Conservation (phyloP, 2,113 vertebrate species). For the Elanus axillaris region DNA sequence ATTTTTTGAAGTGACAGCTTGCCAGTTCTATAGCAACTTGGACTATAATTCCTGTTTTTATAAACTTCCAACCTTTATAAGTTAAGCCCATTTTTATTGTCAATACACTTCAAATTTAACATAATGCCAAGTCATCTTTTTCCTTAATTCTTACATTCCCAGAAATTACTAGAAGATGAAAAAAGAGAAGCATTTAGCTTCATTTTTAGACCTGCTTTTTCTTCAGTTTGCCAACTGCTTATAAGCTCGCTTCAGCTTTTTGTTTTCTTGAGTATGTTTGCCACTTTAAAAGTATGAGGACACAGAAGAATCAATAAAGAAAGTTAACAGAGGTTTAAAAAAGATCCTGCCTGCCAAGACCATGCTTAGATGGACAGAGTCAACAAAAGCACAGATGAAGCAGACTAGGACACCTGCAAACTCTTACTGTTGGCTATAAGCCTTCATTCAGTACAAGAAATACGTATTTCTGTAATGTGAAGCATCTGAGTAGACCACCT, state of each 20-base stretch:
- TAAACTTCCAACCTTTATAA: conserved; percentile 73
- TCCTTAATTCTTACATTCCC: conserved; percentile 59
- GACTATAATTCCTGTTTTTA: conserved; percentile 68
- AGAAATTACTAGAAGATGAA: conserved; percentile 48
- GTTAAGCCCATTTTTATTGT: conserved; percentile 68
- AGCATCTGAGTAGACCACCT: background rate
- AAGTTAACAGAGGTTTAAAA: conserved; percentile 40
- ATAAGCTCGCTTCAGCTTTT: background rate
- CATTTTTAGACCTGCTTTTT: background rate
- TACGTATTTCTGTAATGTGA: background rate
- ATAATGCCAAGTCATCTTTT: conserved; percentile 39
- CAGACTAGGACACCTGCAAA: conserved; percentile 37
- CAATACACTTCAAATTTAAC: conserved; percentile 67
- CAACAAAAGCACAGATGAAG: conserved; percentile 43
- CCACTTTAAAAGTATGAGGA: conserved; percentile 23
- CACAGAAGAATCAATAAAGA: conserved; percentile 34
- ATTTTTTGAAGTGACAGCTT: conserved; percentile 66
- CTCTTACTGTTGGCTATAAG: background rate
- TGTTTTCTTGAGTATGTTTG: conserved; percentile 11
- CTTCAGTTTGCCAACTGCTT: background rate
- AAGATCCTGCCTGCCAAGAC: conserved; percentile 17
- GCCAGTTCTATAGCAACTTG: conserved; percentile 72
- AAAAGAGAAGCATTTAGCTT: conserved; percentile 2
- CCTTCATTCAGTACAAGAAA: background rate
- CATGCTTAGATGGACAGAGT: conserved; percentile 15